These are phyloP conservation scores for Ceratotherium simum DNA, from an alignment of 2,113 vertebrate species.

Conservation along the genomic window DNA sequence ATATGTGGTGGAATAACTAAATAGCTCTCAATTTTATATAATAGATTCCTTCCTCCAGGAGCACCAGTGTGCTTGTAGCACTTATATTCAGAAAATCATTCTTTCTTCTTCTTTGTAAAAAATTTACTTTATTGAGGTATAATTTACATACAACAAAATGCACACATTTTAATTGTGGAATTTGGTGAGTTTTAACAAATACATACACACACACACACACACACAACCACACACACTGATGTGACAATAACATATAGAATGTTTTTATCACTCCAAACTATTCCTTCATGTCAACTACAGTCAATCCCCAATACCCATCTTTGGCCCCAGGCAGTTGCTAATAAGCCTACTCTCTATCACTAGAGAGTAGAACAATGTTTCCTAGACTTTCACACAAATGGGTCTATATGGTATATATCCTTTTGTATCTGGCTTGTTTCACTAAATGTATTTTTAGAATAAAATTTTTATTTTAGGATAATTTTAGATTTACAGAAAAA, in stretches of 20 bases:
- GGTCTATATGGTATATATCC: not conserved
- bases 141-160: not conserved
- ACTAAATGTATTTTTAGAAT: not conserved
- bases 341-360: not conserved
- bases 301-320: not conserved
- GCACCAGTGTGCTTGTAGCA: not conserved
- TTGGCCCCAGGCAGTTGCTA: not conserved
- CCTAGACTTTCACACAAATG: not conserved
- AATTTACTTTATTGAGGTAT: not conserved
- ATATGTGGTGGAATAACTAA: not conserved
- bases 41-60: not conserved
- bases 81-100: not conserved
- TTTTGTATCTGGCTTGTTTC: not conserved
- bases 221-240: not conserved
- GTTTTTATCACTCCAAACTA: not conserved
- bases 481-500: not conserved
- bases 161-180: not conserved
- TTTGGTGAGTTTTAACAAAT: not conserved
- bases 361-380: not conserved
- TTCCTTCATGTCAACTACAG: not conserved
- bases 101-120: not conserved
- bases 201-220: not conserved
- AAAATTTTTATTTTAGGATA: not conserved
- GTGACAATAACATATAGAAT: not conserved
- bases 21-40: not conserved